Evolutionary conservation across 2,797 vertebrate species (phyloP), one percentile per base, ranked within the genome.

Genomic region (Simalia tracyae): DNA sequence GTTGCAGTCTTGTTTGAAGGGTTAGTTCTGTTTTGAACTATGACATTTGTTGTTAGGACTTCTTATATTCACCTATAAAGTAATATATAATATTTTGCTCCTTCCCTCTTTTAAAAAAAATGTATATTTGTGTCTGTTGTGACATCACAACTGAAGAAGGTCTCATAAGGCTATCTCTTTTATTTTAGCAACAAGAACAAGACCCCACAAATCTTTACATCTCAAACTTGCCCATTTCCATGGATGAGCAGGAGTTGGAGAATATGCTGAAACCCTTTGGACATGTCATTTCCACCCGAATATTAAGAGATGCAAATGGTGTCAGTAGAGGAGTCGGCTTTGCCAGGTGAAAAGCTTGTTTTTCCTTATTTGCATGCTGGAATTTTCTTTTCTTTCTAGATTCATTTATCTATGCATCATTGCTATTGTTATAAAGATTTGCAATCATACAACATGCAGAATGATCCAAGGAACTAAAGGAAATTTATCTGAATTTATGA

Each of bases 161-260:
- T 76, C 86, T 95, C 92, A 96, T 63, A 87, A 89, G 85, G 24
- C 63, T 95, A 42, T 94, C 96, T 86, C 60, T 95, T 97, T 93
- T 95, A 60, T 93, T 85, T 19, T 97, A 99, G 99, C 99, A 99
- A 99, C 99, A 99, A 98, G 99, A 99, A 95, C 99, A 99, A 97
- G 99, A 99, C 95, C 99, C 99, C 94, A 99, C 99, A 95, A 99
- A 99, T 97, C 98, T 99, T 94, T 99, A 99, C 98, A 99, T 99
- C 97, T 99, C 99, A 96, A 99, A 99, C 97, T 98, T 99, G 96
- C 99, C 99, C 0, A 98, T 99, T 96, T 99, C 98, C 66, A 99
- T 99, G 99, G 99, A 99, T 91, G 99, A 99, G 95, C 99, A 99
- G 97, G 99, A 99, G 96, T 98, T 99, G 97, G 99, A 99, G 98